Conservation (phyloP, 2,888 invertebrate species). For the Corythucha ciliata region DNA sequence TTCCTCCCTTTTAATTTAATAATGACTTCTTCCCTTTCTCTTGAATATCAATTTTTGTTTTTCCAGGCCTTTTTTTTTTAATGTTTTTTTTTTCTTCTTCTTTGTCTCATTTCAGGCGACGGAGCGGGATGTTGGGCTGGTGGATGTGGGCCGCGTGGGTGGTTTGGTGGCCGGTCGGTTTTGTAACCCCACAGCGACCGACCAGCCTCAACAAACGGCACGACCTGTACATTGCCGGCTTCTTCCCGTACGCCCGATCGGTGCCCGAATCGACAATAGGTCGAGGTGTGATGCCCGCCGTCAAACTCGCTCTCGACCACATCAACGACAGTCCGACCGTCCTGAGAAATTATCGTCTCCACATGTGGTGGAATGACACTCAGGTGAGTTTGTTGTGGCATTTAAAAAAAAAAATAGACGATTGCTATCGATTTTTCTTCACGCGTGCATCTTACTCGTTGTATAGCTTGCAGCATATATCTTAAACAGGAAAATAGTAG, state of each 20-base stretch:
- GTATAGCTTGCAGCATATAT: too few species aligned
- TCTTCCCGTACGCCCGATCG: constrained; percentile 79
- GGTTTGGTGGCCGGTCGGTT: constrained; percentile 17
- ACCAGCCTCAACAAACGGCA: constrained; percentile 49
- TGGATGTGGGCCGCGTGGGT: constrained; percentile 32
- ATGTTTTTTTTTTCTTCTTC: too few species aligned
- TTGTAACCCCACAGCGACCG: constrained; percentile 32
- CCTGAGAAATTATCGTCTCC: constrained; percentile 76
- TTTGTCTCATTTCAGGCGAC: constrained; percentile 16
- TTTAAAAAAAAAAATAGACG: too few species aligned
- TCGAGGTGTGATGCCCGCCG: constrained; percentile 95
- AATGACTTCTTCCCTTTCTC: too few species aligned
- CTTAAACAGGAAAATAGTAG: too few species aligned
- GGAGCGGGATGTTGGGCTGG: constrained; percentile 31
- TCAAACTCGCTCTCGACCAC: constrained; percentile 84
- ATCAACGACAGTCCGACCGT: constrained; percentile 84
- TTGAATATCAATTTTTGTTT: too few species aligned
- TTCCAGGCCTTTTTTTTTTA: too few species aligned
- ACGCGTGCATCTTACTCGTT: too few species aligned
- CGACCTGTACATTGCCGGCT: constrained; percentile 85
- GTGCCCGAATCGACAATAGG: constrained; percentile 58
- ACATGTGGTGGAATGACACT: constrained; percentile 95
- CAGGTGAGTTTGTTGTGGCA: too few species aligned
- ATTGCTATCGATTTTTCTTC: too few species aligned
- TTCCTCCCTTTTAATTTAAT: too few species aligned